These are phyloP conservation scores for Tauraco hartlaubi DNA, from an alignment of 2,797 vertebrate species.

Conservation along the genomic window DNA sequence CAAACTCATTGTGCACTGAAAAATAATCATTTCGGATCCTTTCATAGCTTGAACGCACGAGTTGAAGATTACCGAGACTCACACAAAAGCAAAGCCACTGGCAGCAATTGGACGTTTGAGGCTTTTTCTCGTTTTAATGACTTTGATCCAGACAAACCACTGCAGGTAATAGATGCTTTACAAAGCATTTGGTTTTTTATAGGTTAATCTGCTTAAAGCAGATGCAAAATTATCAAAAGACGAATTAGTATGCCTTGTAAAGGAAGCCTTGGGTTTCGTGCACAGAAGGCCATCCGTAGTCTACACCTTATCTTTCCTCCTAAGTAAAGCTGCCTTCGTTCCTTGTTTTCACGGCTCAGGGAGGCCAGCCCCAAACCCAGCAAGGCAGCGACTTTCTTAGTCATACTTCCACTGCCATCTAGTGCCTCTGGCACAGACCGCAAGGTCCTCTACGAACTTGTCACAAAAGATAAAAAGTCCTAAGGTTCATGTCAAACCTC, in stretches of 20 bases:
- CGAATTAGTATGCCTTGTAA: constrained; percentile 13
- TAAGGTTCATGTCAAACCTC: constrained; percentile 30
- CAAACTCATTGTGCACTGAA: neutral
- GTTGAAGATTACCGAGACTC: neutral
- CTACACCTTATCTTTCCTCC: constrained; percentile 4
- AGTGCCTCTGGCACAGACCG: neutral
- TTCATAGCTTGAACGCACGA: neutral
- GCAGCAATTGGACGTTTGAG: neutral
- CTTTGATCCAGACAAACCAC: neutral
- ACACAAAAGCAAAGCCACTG: neutral
- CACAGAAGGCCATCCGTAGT: neutral
- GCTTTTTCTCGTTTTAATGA: neutral
- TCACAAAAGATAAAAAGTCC: constrained; percentile 42
- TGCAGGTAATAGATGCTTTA: neutral
- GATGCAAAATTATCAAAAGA: constrained; percentile 55
- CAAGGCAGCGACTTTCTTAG: neutral
- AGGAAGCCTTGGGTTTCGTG: neutral
- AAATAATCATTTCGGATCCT: neutral
- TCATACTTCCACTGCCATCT: constrained; percentile 76
- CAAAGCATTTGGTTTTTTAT: neutral
- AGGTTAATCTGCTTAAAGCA: constrained; percentile 53
- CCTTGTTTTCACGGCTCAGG: neutral
- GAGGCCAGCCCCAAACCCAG: neutral
- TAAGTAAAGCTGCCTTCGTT: constrained; percentile 6
- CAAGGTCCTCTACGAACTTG: neutral